These are phyloP conservation scores for Drosophila virilis DNA, from an alignment of 1,140 invertebrate genomes.

Conservation along the genomic window DNA sequence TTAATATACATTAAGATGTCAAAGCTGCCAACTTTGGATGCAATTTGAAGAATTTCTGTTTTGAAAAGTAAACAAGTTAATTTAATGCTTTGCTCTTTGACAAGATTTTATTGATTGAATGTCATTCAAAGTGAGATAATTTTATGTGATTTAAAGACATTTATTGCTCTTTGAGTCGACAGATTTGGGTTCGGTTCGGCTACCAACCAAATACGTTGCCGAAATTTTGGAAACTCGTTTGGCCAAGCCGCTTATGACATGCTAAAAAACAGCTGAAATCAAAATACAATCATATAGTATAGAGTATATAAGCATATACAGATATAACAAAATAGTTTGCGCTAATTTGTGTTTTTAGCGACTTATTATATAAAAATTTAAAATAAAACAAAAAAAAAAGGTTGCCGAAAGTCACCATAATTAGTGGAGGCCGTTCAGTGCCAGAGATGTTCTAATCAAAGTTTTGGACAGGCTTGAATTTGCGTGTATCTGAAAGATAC, in stretches of 20 bases:
- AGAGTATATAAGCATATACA: conserved; percentile 7
- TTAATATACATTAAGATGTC: not conserved
- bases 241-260: conserved; percentile 22
- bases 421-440: conserved; percentile 37
- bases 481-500: not conserved
- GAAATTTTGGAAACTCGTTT: conserved; percentile 28
- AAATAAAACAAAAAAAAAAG: not conserved
- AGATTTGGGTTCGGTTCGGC: conserved; percentile 10
- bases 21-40: not conserved
- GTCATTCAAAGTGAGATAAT: conserved; percentile 25
- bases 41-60: not conserved
- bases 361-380: conserved; percentile 9
- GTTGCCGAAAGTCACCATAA: conserved; percentile 17
- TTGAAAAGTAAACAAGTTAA: conserved; percentile 8
- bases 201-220: not conserved
- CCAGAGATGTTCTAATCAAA: conserved; percentile 39
- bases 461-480: not conserved
- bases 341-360: conserved; percentile 46
- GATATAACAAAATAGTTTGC: conserved; percentile 31
- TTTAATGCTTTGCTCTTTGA: conserved; percentile 6
- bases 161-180: conserved; percentile 38
- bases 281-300: conserved; percentile 17
- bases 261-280: conserved; percentile 1
- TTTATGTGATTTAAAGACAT: conserved; percentile 22
- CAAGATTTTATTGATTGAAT: conserved; percentile 26